Evolutionary conservation across 2,797 vertebrate species (phyloP).

Genomic region (Chiloscyllium punctatum): DNA sequence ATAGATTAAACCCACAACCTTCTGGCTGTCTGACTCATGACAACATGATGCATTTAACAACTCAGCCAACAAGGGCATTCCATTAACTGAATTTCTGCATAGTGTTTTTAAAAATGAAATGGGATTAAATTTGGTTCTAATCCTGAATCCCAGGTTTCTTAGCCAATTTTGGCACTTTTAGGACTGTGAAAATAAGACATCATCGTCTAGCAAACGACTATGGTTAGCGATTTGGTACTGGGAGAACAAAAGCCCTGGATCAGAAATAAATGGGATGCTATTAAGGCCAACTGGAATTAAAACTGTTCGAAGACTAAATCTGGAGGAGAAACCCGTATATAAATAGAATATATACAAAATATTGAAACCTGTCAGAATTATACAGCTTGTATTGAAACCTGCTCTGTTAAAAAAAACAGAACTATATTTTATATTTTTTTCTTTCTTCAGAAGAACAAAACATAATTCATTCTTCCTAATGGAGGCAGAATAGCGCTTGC

Average conservation of each 20-base stretch:
- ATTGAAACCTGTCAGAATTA: not conserved
- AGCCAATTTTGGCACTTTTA: not conserved
- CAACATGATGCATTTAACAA: not conserved
- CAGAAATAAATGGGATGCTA: slow-evolving; percentile 4
- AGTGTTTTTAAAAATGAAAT: not conserved
- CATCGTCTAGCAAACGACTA: not conserved
- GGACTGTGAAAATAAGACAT: not conserved
- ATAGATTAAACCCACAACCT: not conserved
- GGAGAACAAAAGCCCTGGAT: not conserved
- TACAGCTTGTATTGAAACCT: not conserved
- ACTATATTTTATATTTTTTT: not conserved
- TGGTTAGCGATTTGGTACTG: not conserved
- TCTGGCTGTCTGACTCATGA: not conserved
- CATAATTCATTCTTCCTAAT: slow-evolving; percentile 11
- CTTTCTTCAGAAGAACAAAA: slow-evolving; percentile 12
- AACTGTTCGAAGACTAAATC: not conserved
- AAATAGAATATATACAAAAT: not conserved
- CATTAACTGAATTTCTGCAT: not conserved
- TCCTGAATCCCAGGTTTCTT: slow-evolving; percentile 1
- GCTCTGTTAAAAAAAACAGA: slow-evolving; percentile 21
- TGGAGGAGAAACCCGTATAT: not conserved
- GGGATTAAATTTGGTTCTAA: not conserved
- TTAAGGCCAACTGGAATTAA: not conserved
- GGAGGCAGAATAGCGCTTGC: slow-evolving; percentile 14
- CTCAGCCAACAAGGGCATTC: not conserved